Evolutionary conservation across 2,797 vertebrate species (phyloP), one percentile per base, ranked within the genome.

Genomic region (Galago senegalensis): DNA sequence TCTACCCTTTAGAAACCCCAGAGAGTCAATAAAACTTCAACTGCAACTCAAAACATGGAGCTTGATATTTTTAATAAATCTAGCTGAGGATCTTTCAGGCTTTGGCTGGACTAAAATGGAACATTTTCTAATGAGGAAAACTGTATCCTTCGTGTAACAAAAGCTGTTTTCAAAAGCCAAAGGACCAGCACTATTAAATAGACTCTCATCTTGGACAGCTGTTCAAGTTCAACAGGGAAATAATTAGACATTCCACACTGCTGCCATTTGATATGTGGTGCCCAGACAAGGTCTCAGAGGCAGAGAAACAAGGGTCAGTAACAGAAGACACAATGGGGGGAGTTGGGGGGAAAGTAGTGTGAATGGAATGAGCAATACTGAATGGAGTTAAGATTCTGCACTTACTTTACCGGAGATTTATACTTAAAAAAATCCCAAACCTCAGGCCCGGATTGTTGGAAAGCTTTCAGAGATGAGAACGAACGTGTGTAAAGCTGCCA

Each of bases 401-500:
- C 79, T 95, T 93, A 95, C 80, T 93, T 97, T 95, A 73, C 97
- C 94, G 95, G 94, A 76, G 79, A 96, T 94, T 94, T 94, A 95
- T 95, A 97, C 95, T 95, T 91, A 84, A 88, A 88, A 97, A 92
- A 96, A 95, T 69, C 89, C 96, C 93, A 98, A 97, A 97, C 96
- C 98, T 98, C 98, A 97, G 97, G 80, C 93, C 76, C 97, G 97
- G 96, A 96, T 96, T 96, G 96, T 87, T 98, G 97, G 97, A 95
- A 98, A 84, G 97, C 89, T 95, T 96, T 98, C 84, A 34, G 95
- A 79, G 95, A 96, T 82, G 96, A 85, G 97, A 98, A 97, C 98
- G 97, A 98, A 97, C 98, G 98, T 97, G 98, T 98, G 98, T 96
- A 96, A 93, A 92, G 89, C 98, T 98, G 98, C 98, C 98, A 98